Conservation (phyloP, 2,797 vertebrate species). For the Florisuga fusca region DNA sequence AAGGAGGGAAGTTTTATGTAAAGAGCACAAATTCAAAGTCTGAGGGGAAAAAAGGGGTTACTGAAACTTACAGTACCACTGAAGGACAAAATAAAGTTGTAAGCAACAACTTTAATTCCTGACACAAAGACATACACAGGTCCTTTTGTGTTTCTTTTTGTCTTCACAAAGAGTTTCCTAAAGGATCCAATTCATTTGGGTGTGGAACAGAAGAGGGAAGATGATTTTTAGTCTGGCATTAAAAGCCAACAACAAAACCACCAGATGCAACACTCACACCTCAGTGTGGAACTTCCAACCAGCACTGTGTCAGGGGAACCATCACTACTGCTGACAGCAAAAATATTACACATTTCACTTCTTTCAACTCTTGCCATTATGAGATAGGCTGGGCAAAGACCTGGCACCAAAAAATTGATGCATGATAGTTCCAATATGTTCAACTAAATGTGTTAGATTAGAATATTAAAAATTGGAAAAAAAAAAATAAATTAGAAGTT, state of each 20-base stretch:
- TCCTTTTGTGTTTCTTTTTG: constrained; percentile 25
- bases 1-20: background rate
- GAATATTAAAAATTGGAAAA: constrained; percentile 58
- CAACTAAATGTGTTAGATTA: constrained; percentile 66
- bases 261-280: constrained; percentile 35
- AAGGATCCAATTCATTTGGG: constrained; percentile 52
- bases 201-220: constrained; percentile 45
- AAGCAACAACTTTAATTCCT: constrained; percentile 63
- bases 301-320: constrained; percentile 63
- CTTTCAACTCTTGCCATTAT: constrained; percentile 70
- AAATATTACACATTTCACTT: constrained; percentile 69
- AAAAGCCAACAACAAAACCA: constrained; percentile 59
- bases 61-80: background rate
- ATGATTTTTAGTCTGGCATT: constrained; percentile 25
- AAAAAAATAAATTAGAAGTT: constrained; percentile 51
- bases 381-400: constrained; percentile 74
- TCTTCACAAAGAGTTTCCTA: constrained; percentile 52
- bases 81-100: background rate
- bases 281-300: constrained; percentile 71
- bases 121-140: constrained; percentile 46
- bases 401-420: constrained; percentile 76
- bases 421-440: constrained; percentile 73
- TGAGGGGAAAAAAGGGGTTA: background rate
- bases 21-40: background rate
- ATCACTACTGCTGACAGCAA: constrained; percentile 63